A percentile compares a stretch with the other conserved stretches of the same genome.
These are phyloP conservation scores for Microcebus lehilahytsara DNA, from an alignment of 2,113 vertebrate species.

Conservation along the genomic window DNA sequence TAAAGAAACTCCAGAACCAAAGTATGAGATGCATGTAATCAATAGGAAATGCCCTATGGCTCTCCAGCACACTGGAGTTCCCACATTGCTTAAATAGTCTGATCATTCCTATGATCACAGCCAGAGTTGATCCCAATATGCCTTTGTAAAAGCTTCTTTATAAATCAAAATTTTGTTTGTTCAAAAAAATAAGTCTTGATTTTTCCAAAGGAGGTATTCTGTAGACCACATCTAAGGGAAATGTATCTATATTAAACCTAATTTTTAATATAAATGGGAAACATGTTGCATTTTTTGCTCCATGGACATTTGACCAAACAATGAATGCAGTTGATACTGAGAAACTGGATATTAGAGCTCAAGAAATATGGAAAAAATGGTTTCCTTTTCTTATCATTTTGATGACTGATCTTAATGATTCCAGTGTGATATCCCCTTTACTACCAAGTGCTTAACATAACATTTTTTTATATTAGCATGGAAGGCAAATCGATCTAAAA, in stretches of 20 bases:
- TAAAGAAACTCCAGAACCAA: background rate
- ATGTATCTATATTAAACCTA: background rate
- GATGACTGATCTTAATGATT: slow-evolving; percentile 30
- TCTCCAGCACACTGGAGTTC: background rate
- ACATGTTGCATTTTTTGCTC: background rate
- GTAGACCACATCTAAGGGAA: background rate
- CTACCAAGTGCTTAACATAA: slow-evolving; percentile 34
- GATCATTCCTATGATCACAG: background rate
- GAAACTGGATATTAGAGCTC: background rate
- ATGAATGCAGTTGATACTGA: background rate
- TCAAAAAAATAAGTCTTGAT: background rate
- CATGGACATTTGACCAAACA: background rate
- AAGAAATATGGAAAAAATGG: background rate
- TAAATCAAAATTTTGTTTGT: slow-evolving; percentile 17
- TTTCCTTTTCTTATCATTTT: slow-evolving; percentile 17
- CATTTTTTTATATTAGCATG: slow-evolving; percentile 50
- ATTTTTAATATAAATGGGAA: background rate
- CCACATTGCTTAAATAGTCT: background rate
- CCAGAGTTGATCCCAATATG: background rate
- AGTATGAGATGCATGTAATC: background rate
- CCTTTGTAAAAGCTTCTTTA: slow-evolving; percentile 26
- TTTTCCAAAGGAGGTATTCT: slow-evolving; percentile 1
- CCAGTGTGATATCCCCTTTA: slow-evolving; percentile 32
- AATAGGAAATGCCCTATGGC: background rate
- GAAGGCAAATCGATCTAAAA: slow-evolving; percentile 61